Base-by-base conservation (phyloP, 2,113 vertebrate genomes). In the Oxyura jamaicensis region DNA sequence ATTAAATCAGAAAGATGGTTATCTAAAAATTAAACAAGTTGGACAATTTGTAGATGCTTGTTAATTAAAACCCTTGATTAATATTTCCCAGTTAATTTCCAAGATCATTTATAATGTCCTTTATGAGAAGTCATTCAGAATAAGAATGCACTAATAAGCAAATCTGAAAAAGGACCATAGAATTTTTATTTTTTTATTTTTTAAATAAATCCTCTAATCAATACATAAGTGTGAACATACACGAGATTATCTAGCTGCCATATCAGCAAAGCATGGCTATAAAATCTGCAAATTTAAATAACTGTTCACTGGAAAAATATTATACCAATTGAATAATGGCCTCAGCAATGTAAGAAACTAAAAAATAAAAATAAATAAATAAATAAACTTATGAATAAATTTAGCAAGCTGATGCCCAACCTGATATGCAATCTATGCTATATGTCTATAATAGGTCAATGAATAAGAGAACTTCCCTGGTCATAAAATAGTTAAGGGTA, bases 1-100 rank as follows among this genome's bases (percentile, higher is more conserved):
- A 93, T 95, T 93, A 81, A 94, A 93, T 84, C 58, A 0, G 0
- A 90, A 95, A 90, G 86, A 96, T 90, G 17, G 33, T 53, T 95
- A 96, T 91, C 13, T 0, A 66, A 88, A 90, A 92, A 88, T 31
- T 83, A 88, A 91, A 82, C 46, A 94, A 86, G 83, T 88, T 60
- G 35, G 53, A 80, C 92, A 93, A 96, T 96, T 95, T 93, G 71
- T 35, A 68, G 48, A 35, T 79, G 56, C 66, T 76, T 93, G n/a
- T 94, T 86, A 96, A 95, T 46, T 88, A 69, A 95, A 95, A 86
- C 52, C 59, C 63, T 93, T 95, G 73, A 95, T 96, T 97, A 95
- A 93, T 39, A 28, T 88, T 91, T 92, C 48, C 25, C 60, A 82
- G 81, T 88, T 91, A 88, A 72, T 71, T 90, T 63, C 59, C 79